Percentiles rank a stretch among this genome's conserved stretches.
phyloP scores from a whole-genome alignment of 2,888 invertebrate genomes.

The Yponomeuta sedellus region DNA sequence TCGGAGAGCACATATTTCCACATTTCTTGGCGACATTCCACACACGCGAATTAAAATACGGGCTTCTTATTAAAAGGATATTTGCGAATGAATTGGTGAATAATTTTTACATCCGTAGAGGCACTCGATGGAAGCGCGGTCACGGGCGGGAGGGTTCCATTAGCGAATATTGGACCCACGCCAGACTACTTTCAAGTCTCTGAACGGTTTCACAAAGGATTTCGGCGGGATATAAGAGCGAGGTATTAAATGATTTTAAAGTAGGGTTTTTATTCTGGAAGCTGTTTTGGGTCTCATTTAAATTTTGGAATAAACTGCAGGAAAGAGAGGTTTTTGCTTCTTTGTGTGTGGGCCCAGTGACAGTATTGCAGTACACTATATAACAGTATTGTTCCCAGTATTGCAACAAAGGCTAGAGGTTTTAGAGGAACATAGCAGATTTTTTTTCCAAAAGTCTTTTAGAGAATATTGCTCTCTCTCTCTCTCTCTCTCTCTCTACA shows the following conservation, averaged over 20 bases:
- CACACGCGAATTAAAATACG: neutral
- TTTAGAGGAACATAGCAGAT: too few species aligned
- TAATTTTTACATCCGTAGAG: constrained; percentile 56
- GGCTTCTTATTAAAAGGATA: neutral
- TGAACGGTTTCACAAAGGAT: constrained; percentile 1
- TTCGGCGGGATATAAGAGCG: neutral
- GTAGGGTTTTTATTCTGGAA: neutral
- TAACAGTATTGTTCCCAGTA: too few species aligned
- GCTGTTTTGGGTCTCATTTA: neutral
- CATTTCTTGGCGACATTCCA: neutral
- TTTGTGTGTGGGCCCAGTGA: neutral
- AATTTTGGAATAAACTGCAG: neutral
- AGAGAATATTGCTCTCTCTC: too few species aligned
- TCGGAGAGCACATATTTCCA: neutral
- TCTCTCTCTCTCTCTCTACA: too few species aligned
- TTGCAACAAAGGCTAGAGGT: too few species aligned
- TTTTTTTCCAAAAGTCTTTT: too few species aligned
- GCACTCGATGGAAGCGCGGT: constrained; percentile 49
- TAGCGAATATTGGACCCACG: constrained; percentile 62
- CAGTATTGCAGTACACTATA: too few species aligned
- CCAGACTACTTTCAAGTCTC: constrained; percentile 36
- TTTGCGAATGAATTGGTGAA: constrained; percentile 37
- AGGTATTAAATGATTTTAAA: neutral
- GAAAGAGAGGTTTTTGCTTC: neutral
- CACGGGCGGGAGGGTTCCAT: constrained; percentile 63